These are phyloP conservation scores for Dermatemys mawii DNA, from an alignment of 2,113 vertebrate species.

Conservation along the genomic window DNA sequence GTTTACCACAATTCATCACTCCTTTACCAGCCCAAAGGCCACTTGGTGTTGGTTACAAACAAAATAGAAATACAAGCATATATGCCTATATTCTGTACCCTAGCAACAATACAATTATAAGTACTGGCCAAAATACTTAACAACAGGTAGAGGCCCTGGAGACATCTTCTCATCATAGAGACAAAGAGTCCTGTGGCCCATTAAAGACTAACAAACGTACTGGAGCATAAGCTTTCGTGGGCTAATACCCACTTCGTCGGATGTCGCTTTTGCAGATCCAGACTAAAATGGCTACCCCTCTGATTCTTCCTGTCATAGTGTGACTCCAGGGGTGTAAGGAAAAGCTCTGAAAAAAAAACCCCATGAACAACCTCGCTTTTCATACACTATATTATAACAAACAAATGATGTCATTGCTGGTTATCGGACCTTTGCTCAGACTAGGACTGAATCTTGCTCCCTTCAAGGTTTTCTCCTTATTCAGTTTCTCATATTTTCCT, in stretches of 20 bases:
- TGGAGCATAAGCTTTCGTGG: too few relatives aligned
- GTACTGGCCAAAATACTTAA: neutral
- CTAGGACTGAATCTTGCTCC: neutral
- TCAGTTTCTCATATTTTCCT: neutral
- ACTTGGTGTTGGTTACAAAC: neutral
- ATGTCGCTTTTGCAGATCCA: too few relatives aligned
- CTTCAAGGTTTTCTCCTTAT: neutral
- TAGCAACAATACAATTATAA: neutral
- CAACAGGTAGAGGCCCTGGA: neutral
- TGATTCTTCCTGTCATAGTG: too few relatives aligned
- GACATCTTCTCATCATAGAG: neutral
- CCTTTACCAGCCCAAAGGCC: neutral
- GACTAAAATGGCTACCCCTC: too few relatives aligned
- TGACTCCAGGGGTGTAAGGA: neutral
- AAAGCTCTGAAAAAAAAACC: neutral
- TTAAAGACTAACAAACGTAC: too few relatives aligned
- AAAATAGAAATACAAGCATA: neutral
- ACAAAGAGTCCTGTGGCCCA: too few relatives aligned
- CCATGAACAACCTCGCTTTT: neutral
- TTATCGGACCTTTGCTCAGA: neutral
- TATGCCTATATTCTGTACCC: neutral
- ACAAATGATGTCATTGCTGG: neutral
- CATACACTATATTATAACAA: neutral
- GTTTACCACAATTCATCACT: neutral
- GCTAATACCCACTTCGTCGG: too few relatives aligned